Conservation (phyloP, 2,888 invertebrate species). For the Sycophila texana region DNA sequence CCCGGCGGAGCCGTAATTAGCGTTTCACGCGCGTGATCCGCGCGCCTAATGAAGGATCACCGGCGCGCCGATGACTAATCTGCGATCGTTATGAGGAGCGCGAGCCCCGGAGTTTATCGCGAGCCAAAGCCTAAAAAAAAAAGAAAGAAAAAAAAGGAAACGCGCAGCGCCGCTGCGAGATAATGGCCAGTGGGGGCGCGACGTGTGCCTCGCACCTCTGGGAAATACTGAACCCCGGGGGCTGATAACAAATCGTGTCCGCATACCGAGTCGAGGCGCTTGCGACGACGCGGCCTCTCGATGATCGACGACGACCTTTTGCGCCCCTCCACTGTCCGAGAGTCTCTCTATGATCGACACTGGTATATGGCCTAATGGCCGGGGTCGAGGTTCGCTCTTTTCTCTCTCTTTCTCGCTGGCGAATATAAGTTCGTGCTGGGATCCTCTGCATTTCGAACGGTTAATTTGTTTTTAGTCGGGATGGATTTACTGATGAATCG, state of each 20-base stretch:
- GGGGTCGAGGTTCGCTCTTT: background rate
- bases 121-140: constrained; percentile 8
- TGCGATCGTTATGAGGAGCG: constrained; percentile 30
- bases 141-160: background rate
- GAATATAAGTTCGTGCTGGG: background rate
- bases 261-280: constrained; percentile 65
- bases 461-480: background rate
- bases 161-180: constrained; percentile 44
- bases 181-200: constrained; percentile 22
- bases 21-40: constrained; percentile 63
- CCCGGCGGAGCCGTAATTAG: constrained; percentile 63
- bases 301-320: constrained; percentile 67
- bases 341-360: constrained; percentile 58
- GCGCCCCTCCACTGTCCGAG: constrained; percentile 42
- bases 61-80: constrained; percentile 69
- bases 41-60: constrained; percentile 68
- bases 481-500: too few species aligned
- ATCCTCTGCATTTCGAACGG: background rate
- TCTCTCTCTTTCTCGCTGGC: constrained; percentile 1
- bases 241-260: constrained; percentile 71
- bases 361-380: constrained; percentile 59
- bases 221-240: constrained; percentile 69
- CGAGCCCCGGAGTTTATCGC: too few species aligned
- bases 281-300: constrained; percentile 49
- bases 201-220: constrained; percentile 55